Evolutionary conservation across 2,113 vertebrate genomes (phyloP).

Genomic region (Martes martes): DNA sequence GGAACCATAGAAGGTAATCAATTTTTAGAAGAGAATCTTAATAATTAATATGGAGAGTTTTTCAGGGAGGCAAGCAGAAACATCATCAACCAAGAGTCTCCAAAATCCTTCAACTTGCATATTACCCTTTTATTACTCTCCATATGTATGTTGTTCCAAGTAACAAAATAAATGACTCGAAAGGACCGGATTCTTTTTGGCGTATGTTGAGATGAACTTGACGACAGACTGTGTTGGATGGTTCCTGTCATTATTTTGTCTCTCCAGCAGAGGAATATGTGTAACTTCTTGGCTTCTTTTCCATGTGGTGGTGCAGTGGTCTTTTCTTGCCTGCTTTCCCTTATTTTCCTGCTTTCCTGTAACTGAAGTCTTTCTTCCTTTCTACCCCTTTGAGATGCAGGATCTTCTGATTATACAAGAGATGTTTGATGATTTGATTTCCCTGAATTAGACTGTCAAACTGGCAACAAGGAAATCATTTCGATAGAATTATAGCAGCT

Average conservation of each 20-base stretch:
- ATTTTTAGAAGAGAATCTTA: background rate
- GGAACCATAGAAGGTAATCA: background rate
- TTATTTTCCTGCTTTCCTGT: background rate
- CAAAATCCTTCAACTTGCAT: background rate
- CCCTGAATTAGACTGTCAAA: background rate
- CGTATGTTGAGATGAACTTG: background rate
- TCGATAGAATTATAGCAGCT: background rate
- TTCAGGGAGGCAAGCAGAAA: background rate
- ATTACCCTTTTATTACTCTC: background rate
- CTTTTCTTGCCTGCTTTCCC: background rate
- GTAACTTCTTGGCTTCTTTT: background rate
- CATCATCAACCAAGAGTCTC: background rate
- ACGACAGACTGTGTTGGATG: rapidly evolving
- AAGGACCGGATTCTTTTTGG: background rate
- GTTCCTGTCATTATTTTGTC: no score
- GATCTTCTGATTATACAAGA: background rate
- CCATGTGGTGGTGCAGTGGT: no score
- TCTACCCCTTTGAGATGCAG: background rate
- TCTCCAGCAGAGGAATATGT: rapidly evolving
- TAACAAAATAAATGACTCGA: background rate
- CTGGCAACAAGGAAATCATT: background rate
- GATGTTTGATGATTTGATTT: background rate
- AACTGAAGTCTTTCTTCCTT: background rate
- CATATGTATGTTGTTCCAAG: background rate
- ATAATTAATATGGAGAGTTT: background rate